phyloP scores from a whole-genome alignment of 2,888 invertebrate genomes.

The Hyalella azteca region DNA sequence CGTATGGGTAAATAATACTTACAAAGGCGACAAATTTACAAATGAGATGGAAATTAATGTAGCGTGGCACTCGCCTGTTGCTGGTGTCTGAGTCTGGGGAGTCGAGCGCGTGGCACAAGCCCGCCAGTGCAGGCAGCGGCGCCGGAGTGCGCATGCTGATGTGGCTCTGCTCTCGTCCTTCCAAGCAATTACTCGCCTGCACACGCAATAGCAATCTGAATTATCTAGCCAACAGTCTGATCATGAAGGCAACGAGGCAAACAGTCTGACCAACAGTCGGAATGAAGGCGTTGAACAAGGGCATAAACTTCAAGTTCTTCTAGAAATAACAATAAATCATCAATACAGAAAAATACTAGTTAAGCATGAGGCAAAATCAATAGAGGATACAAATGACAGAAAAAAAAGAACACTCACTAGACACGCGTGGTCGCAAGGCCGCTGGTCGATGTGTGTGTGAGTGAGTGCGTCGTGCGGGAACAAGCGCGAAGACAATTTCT shows the following conservation, averaged over 20 bases:
- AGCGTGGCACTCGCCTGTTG: slow-evolving; percentile 49
- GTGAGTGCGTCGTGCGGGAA: slow-evolving; percentile 17
- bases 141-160: slow-evolving; percentile 41
- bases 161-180: not conserved
- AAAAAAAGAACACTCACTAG: not conserved
- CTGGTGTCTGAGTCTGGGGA: slow-evolving; percentile 57
- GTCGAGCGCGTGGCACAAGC: slow-evolving; percentile 40
- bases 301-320: not conserved
- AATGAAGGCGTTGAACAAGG: not conserved
- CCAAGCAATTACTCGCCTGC: not conserved
- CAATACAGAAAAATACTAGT: no score
- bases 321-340: not conserved
- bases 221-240: no score
- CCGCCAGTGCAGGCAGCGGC: slow-evolving; percentile 51
- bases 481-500: slow-evolving; percentile 6
- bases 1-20: no score
- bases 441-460: slow-evolving; percentile 37
- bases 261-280: not conserved
- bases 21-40: no score
- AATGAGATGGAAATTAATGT: no score
- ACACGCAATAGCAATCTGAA: no score
- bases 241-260: not conserved
- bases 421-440: slow-evolving; percentile 37
- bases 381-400: no score
- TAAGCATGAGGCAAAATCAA: no score